Evolutionary conservation across 2,113 vertebrate genomes (phyloP).

Genomic region (Cairina moschata): DNA sequence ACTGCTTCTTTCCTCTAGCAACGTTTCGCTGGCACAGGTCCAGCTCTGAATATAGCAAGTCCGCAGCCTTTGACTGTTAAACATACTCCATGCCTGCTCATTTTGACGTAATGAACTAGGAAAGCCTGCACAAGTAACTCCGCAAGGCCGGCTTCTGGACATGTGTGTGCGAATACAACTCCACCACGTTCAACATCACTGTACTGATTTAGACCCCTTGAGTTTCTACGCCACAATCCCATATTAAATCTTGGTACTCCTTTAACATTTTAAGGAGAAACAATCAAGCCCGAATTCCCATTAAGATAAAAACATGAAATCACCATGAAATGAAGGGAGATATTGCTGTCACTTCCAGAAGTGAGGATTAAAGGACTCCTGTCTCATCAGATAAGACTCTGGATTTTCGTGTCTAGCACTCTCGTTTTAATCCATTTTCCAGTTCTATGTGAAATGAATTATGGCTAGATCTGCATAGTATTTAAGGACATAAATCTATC

Average conservation of each 20-base stretch:
- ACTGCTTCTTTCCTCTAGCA: conserved; percentile 41
- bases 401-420: conserved; percentile 43
- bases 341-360: conserved; percentile 28
- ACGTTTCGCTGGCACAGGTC: not conserved
- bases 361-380: conserved; percentile 48
- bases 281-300: not conserved
- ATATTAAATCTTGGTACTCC: not conserved
- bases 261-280: not conserved
- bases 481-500: conserved; percentile 64
- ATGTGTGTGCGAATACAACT: not conserved
- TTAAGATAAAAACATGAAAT: conserved; percentile 34
- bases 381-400: conserved; percentile 56
- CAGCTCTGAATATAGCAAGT: conserved; percentile 20
- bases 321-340: conserved; percentile 36
- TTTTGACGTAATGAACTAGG: not conserved
- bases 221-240: not conserved
- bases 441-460: conserved; percentile 38
- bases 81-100: not conserved
- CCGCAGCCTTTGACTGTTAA: not conserved
- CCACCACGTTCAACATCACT: not conserved
- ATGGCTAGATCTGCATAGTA: conserved; percentile 27
- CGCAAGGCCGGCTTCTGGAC: not conserved
- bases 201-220: not conserved
- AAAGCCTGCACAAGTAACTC: not conserved
- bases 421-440: conserved; percentile 41